Percentiles rank a stretch among this genome's conserved stretches.
These are phyloP conservation scores for Fratercula arctica DNA, from an alignment of 2,797 vertebrate species.

Conservation along the genomic window DNA sequence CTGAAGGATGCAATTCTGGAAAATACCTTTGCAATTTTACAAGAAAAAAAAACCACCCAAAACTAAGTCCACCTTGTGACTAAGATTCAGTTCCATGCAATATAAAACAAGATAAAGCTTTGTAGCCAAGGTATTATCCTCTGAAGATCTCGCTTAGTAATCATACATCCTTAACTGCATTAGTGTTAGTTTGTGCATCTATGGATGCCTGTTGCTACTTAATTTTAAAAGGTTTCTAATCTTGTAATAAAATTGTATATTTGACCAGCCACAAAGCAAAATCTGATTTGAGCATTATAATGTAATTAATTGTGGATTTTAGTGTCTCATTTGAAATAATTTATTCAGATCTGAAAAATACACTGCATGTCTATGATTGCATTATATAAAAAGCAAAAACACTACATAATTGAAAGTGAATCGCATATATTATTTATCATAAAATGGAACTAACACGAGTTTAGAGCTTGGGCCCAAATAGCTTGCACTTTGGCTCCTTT, in stretches of 20 bases:
- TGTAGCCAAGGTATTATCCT: neutral
- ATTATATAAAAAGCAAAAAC: slow-evolving; percentile 60
- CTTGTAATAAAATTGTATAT: slow-evolving; percentile 55
- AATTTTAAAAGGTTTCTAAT: slow-evolving; percentile 60
- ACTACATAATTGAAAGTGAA: slow-evolving; percentile 11
- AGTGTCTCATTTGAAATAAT: slow-evolving; percentile 38
- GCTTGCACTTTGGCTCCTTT: neutral
- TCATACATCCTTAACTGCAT: neutral
- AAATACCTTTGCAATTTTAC: neutral
- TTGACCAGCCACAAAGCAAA: slow-evolving; percentile 29
- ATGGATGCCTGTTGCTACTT: neutral
- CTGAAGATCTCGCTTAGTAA: neutral
- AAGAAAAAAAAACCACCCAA: neutral
- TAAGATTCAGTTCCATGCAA: neutral
- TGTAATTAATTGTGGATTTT: slow-evolving; percentile 56
- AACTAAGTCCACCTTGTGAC: neutral
- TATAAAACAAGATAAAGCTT: neutral
- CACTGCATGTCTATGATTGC: slow-evolving; percentile 10
- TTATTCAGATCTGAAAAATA: slow-evolving; percentile 56
- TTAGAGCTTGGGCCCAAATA: neutral
- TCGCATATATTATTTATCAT: neutral
- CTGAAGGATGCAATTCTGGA: neutral
- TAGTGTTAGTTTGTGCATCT: slow-evolving; percentile 6
- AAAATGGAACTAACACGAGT: neutral
- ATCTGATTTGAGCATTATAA: slow-evolving; percentile 54